phyloP scores from a whole-genome alignment of 2,113 vertebrate genomes.

The Anguilla rostrata region DNA sequence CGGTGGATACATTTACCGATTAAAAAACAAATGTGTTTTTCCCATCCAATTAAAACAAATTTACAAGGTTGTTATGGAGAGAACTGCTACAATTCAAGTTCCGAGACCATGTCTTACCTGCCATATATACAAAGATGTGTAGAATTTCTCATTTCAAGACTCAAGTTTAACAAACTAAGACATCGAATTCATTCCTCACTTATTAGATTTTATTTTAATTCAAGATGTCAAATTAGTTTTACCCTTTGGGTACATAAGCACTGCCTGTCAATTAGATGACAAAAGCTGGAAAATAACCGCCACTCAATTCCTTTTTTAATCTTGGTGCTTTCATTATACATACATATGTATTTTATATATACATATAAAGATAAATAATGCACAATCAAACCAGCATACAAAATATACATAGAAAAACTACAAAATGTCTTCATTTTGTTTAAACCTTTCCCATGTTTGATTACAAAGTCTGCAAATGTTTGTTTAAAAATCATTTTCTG shows the following conservation, averaged over 20 bases:
- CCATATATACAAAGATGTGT: background rate
- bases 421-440: slow-evolving; percentile 33
- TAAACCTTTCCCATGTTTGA: slow-evolving; percentile 36
- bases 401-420: slow-evolving; percentile 55
- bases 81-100: background rate
- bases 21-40: too few species aligned
- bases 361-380: slow-evolving; percentile 35
- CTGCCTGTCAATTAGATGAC: slow-evolving; percentile 13
- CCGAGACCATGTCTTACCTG: too few species aligned
- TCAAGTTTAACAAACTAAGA: background rate
- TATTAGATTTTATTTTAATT: slow-evolving; percentile 19
- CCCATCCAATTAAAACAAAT: too few species aligned
- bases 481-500: slow-evolving; percentile 49
- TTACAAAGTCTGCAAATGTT: slow-evolving; percentile 53
- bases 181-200: background rate
- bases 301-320: slow-evolving; percentile 24
- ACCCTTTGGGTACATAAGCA: slow-evolving; percentile 31
- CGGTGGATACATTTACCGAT: background rate
- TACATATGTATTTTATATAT: slow-evolving; percentile 36
- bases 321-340: slow-evolving; percentile 37
- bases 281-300: slow-evolving; percentile 21
- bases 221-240: slow-evolving; percentile 19
- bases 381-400: slow-evolving; percentile 45
- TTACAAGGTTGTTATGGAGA: background rate
- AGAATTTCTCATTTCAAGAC: background rate